Base-by-base conservation (phyloP, 2,113 vertebrate genomes). In the Agapornis roseicollis region DNA sequence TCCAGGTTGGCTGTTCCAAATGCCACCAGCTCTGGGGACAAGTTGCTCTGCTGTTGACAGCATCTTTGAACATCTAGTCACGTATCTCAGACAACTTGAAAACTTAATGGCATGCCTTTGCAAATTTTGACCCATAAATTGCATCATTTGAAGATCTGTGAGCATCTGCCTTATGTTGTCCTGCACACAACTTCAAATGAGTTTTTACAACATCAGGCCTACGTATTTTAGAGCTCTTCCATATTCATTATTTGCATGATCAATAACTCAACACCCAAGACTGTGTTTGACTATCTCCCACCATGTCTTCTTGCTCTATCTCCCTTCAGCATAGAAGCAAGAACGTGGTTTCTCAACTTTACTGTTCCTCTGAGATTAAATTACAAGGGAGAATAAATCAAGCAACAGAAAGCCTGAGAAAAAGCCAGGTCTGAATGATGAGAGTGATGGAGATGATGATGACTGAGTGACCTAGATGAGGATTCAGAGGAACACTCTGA, bases 181-280 rank as follows among this genome's bases (percentile, higher is more conserved):
- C 49, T 0, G 3, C n/a, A 69, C 39, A 4, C 22, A 68, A 16
- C 29, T 47, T 55, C 2, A 46, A 68, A 79, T 2, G 18, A 56
- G 41, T 7, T 37, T 33, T 73, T 13, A 19, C 66, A 88, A 61
- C 20, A 39, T 4, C 65, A 63, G 23, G 24, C 44, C 35, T 29
- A n/a, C 29, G 1, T 20, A 46, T 42, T 80, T 60, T 33, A 23
- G 14, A 85, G 44, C 39, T 77, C 7, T 76, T 37, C 44, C 80
- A 17, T 3, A 4, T 29, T 16, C 16, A 0, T 18, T 17, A 41
- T 41, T 73, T 8, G 6, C n/a, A 28, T 7, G 2, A 1, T 28
- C 19, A 31, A 29, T 19, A 49, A 52, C 1, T 1, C 6, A 13
- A 7, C 35, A 19, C 52, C 29, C 42, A 31, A 1, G 4, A 27